Base-by-base conservation (phyloP, 2,888 invertebrate species). In the Nymphalis polychloros region DNA sequence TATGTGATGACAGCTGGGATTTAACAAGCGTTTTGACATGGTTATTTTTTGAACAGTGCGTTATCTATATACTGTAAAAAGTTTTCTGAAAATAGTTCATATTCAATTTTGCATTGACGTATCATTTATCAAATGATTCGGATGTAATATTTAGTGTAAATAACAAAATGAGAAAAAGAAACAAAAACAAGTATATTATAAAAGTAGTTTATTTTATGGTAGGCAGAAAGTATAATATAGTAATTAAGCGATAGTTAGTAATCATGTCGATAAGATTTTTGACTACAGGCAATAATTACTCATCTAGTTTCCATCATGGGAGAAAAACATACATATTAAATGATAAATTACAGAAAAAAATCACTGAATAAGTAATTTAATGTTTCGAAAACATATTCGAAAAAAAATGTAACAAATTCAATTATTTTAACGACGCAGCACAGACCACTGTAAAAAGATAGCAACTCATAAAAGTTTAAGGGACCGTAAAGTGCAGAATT, bases 1-100 rank as follows among this genome's bases (percentile, higher is more conserved):
- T 73, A 65, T 72, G 72, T 72, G 59, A 70, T 77, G 77, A 76
- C 75, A 74, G 72, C 68, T 74, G 59, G 55, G 69, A 70, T 75
- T 73, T 73, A 68, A 70, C 71, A 68, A 63, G 53, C 61, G 31
- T 60, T 67, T 52, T 66, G 60, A 61, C 66, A n/a, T 20, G 16
- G 17, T 4, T n/a, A 19, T 61, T 61, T 66, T 61, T 61, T 27
- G 50, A 27, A 23, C 13, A 23, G 5, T 17, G 17, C 27, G 31
- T 55, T 23, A 55, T 55, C 55, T 55, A 55, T 57, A 41, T 6
- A 41, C 5, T 41, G 19, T 41, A 41, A 52, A 59, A 50, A 65
- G 52, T 46, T 60, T 60, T 19, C 46, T 17, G 23, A 27, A 31
- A 55, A 55, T n/a, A 55, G 55, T 31, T 31, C 31, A 13, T 55